A percentile compares a stretch with the other conserved stretches of the same genome.
phyloP scores from a whole-genome alignment of 2,113 vertebrate genomes.

The Labrus mixtus region DNA sequence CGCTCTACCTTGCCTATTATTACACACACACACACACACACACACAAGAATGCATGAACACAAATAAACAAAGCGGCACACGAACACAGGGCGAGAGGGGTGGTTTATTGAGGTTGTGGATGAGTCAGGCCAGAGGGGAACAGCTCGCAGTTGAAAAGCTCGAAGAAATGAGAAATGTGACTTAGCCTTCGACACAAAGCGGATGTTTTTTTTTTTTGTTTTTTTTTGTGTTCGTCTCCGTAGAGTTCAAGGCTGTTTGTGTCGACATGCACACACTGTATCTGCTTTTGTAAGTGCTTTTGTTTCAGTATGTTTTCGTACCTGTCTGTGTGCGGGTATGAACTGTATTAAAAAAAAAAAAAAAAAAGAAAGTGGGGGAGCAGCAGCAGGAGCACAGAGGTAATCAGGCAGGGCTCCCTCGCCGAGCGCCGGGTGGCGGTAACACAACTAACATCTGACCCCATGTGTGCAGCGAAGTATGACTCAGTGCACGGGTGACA shows the following conservation, averaged over 20 bases:
- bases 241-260: neutral
- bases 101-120: slow-evolving; percentile 36
- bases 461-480: slow-evolving; percentile 3
- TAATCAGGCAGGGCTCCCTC: slow-evolving; percentile 58
- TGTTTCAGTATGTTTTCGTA: neutral
- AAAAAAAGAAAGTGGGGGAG: slow-evolving; percentile 4
- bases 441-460: slow-evolving; percentile 49
- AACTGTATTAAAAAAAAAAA: slow-evolving; percentile 4
- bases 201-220: slow-evolving; percentile 19
- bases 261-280: neutral
- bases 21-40: slow-evolving; percentile 37
- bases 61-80: slow-evolving; percentile 26
- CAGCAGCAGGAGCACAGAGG: slow-evolving; percentile 59
- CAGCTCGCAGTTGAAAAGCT: slow-evolving; percentile 6
- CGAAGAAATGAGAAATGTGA: slow-evolving; percentile 45
- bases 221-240: neutral
- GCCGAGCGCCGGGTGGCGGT: slow-evolving; percentile 38
- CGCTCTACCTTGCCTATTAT: slow-evolving; percentile 16
- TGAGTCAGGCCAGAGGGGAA: slow-evolving; percentile 33
- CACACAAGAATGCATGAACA: slow-evolving; percentile 16
- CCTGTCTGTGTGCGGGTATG: neutral
- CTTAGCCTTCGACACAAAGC: slow-evolving; percentile 48
- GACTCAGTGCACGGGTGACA: slow-evolving; percentile 1
- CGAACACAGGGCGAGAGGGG: slow-evolving; percentile 9
- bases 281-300: slow-evolving; percentile 26